phyloP scores from a whole-genome alignment of 2,888 invertebrate species.

The Oxystoma pomonae region DNA sequence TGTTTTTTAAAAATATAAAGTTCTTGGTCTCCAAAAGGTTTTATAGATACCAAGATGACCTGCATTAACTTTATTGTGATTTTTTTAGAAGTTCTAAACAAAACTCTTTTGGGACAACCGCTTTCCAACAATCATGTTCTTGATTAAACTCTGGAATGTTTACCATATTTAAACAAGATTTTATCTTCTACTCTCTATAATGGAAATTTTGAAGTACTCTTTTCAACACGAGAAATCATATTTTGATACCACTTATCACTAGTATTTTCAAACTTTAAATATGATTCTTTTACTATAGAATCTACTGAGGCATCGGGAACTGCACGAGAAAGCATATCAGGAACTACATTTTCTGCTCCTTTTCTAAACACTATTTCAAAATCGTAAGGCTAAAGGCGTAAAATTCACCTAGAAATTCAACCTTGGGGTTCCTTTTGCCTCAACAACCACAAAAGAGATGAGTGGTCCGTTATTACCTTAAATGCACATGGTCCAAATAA shows the following conservation, averaged over 20 bases:
- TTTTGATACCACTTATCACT: conserved; percentile 11
- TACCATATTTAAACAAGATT: conserved; percentile 7
- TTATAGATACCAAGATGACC: conserved; percentile 14
- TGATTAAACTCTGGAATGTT: background rate
- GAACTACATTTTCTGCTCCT: conserved; percentile 18
- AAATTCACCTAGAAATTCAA: conserved; percentile 10
- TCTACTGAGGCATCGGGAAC: conserved; percentile 3
- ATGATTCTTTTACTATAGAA: background rate
- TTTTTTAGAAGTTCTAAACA: conserved; percentile 1
- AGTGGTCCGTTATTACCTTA: conserved; percentile 23
- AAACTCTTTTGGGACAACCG: conserved; percentile 10
- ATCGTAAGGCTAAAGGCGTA: conserved; percentile 22
- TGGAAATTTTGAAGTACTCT: background rate
- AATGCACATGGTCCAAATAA: conserved; percentile 21
- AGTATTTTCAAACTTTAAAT: background rate
- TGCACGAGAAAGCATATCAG: conserved; percentile 15
- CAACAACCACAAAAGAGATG: conserved; percentile 10
- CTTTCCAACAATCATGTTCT: conserved; percentile 10
- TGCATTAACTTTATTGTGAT: conserved; percentile 7
- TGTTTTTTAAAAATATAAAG: conserved; percentile 13
- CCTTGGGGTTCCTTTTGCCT: conserved; percentile 21
- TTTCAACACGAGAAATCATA: background rate
- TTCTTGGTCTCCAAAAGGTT: conserved; percentile 3
- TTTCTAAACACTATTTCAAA: conserved; percentile 24
- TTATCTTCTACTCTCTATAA: conserved; percentile 10